Percentiles rank a stretch among this genome's conserved stretches.
These are phyloP conservation scores for Phyllostomus hastatus DNA, from an alignment of 2,113 vertebrate species.

Conservation along the genomic window DNA sequence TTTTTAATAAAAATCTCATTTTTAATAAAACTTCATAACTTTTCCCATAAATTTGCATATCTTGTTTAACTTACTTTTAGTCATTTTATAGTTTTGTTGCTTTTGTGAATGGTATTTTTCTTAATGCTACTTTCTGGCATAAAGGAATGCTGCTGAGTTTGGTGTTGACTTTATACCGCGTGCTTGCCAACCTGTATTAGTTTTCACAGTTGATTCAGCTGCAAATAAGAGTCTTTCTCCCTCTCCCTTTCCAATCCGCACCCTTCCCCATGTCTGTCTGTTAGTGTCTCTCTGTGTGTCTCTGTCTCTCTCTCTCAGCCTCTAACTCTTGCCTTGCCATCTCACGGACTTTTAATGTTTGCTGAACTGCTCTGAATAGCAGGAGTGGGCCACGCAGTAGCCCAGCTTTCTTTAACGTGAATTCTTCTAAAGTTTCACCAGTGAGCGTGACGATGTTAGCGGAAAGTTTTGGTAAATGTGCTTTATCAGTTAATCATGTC, in stretches of 20 bases:
- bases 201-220: not conserved
- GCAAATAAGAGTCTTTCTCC: not conserved
- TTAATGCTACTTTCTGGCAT: not conserved
- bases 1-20: no score
- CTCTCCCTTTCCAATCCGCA: not conserved
- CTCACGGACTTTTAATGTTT: not conserved
- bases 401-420: not conserved
- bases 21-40: not conserved
- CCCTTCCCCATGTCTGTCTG: not conserved
- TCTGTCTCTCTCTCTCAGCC: not conserved
- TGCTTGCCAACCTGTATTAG: not conserved
- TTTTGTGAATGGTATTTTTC: not conserved
- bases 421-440: not conserved
- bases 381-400: not conserved
- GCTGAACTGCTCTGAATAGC: not conserved
- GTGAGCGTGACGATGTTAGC: not conserved
- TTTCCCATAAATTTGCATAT: not conserved
- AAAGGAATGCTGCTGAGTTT: not conserved
- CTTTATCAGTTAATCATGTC: not conserved
- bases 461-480: not conserved
- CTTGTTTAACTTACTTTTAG: not conserved
- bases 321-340: not conserved
- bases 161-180: not conserved
- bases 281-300: not conserved
- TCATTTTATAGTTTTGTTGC: not conserved